Percentiles rank a stretch among this genome's conserved stretches.
These are phyloP conservation scores for Ephialtes manifestator DNA, from an alignment of 2,888 invertebrate genomes.

Conservation along the genomic window DNA sequence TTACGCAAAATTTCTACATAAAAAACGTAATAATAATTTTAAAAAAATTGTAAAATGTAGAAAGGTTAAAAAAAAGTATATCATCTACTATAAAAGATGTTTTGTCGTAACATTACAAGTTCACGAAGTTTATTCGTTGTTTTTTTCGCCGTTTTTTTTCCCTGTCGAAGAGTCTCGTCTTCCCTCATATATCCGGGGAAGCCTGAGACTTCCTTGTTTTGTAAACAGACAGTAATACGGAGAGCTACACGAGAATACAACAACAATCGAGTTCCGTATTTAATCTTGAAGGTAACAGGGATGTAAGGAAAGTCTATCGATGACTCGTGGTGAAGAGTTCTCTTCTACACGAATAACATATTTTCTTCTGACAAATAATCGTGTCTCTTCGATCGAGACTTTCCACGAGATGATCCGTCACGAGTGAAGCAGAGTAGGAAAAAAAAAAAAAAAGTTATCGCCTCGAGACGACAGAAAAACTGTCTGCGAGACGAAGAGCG, in stretches of 20 bases:
- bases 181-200: slow-evolving; percentile 5
- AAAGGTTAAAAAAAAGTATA: no score
- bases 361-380: slow-evolving; percentile 21
- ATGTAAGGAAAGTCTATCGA: not conserved
- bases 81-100: no score
- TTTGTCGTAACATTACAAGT: no score
- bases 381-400: slow-evolving; percentile 26
- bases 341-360: not conserved
- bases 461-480: slow-evolving; percentile 47
- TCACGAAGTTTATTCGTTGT: not conserved
- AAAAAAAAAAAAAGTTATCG: slow-evolving; percentile 38
- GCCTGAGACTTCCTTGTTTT: slow-evolving; percentile 36
- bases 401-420: not conserved
- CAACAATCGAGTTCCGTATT: slow-evolving; percentile 35
- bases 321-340: slow-evolving; percentile 3
- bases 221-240: slow-evolving; percentile 28
- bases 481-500: not conserved
- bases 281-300: slow-evolving; percentile 4
- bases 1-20: no score
- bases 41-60: no score
- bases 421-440: slow-evolving; percentile 6
- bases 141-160: not conserved
- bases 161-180: not conserved
- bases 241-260: slow-evolving; percentile 6
- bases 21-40: no score